Evolutionary conservation across 2,797 vertebrate genomes (phyloP).

Genomic region (Salarias fasciatus): DNA sequence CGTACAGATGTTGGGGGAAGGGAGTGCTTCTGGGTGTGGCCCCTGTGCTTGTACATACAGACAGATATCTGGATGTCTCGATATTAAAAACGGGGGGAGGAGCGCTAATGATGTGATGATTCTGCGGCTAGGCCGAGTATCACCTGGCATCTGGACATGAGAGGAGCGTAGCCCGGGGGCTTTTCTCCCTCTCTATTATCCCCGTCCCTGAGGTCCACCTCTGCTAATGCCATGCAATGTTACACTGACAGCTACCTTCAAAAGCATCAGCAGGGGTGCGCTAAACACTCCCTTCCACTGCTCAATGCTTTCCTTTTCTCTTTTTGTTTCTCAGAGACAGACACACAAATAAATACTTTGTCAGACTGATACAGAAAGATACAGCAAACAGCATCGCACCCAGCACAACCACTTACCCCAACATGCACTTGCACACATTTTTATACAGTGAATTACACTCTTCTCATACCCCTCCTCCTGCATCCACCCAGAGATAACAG

Average conservation of each 20-base stretch:
- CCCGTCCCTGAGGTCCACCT: slow-evolving; percentile 67
- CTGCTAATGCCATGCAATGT: slow-evolving; percentile 70
- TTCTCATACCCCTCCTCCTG: slow-evolving; percentile 38
- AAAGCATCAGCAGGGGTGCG: slow-evolving; percentile 63
- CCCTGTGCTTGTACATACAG: slow-evolving; percentile 46
- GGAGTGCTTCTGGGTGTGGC: slow-evolving; percentile 69
- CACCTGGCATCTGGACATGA: slow-evolving; percentile 64
- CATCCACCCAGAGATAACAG: slow-evolving; percentile 67
- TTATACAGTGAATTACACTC: slow-evolving; percentile 34
- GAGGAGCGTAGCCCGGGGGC: slow-evolving; percentile 56
- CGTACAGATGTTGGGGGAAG: slow-evolving; percentile 58
- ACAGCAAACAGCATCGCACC: slow-evolving; percentile 4
- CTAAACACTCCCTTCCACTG: slow-evolving; percentile 50
- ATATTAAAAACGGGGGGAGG: slow-evolving; percentile 61
- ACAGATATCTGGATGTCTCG: slow-evolving; percentile 42
- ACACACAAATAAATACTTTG: slow-evolving; percentile 31
- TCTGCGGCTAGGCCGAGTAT: slow-evolving; percentile 35
- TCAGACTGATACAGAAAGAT: slow-evolving; percentile 30
- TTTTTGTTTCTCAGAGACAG: slow-evolving; percentile 18
- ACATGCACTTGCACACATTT: slow-evolving; percentile 21
- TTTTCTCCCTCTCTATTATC: slow-evolving; percentile 56
- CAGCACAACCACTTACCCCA: slow-evolving; percentile 14
- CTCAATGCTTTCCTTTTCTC: slow-evolving; percentile 20
- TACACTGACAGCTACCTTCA: slow-evolving; percentile 71
- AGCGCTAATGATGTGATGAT: slow-evolving; percentile 58